Conservation (phyloP, 2,888 invertebrate genomes). For the Dryobotodes eremita region DNA sequence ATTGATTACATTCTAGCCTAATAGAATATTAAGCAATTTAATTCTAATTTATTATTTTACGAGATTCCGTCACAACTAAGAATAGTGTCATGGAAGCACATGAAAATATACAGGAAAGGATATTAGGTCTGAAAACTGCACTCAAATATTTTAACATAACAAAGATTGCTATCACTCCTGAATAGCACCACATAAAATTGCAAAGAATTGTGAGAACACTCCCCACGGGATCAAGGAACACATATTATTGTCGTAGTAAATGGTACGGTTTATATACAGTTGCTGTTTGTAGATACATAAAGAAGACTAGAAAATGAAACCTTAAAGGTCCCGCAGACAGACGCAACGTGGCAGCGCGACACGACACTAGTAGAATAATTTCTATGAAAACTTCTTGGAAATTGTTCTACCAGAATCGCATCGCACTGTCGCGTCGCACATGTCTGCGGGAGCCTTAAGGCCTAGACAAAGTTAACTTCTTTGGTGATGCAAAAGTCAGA, state of each 20-base stretch:
- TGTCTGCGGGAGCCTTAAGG: background rate
- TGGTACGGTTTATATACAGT: background rate
- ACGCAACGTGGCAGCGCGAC: too few species aligned
- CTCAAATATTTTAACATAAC: background rate
- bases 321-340: background rate
- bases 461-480: background rate
- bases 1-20: too few species aligned
- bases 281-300: too few species aligned
- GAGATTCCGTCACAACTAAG: too few species aligned
- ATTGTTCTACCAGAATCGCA: too few species aligned
- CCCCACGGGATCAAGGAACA: slow-evolving; percentile 27
- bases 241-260: background rate
- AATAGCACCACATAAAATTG: slow-evolving; percentile 31
- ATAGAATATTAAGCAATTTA: too few species aligned
- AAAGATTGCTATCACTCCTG: background rate
- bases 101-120: background rate
- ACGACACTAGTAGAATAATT: too few species aligned
- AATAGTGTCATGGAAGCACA: background rate
- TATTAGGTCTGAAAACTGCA: background rate
- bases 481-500: background rate
- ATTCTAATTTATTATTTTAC: too few species aligned
- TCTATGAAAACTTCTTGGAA: too few species aligned
- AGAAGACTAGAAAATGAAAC: background rate
- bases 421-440: too few species aligned
- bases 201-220: slow-evolving; percentile 51